These are phyloP conservation scores for Atherix ibis DNA, from an alignment of 2,888 invertebrate genomes.

Conservation along the genomic window DNA sequence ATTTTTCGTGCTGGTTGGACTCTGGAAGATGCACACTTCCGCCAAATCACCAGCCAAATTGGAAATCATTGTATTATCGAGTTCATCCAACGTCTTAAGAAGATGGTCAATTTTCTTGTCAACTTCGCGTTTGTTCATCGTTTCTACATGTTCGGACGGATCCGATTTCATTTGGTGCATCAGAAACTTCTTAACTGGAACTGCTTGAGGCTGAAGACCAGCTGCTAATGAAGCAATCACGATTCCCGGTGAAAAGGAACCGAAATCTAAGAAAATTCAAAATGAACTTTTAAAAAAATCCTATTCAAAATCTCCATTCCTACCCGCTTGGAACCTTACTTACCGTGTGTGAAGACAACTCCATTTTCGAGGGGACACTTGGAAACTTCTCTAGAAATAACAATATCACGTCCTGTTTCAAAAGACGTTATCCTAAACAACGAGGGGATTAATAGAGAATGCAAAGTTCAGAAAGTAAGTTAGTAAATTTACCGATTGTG, in stretches of 20 bases:
- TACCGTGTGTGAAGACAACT: constrained; percentile 37
- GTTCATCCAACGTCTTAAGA: constrained; percentile 8
- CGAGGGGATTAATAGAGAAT: too few relatives aligned
- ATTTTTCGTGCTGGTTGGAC: constrained; percentile 35
- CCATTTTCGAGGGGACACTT: constrained; percentile 50
- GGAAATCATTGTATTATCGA: constrained; percentile 45
- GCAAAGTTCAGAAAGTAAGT: too few relatives aligned
- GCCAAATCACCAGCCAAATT: constrained; percentile 49
- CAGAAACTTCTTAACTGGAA: constrained; percentile 34
- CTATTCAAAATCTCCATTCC: too few relatives aligned
- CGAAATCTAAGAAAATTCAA: constrained; percentile 35
- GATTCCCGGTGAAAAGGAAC: constrained; percentile 41
- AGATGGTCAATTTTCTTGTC: constrained; percentile 9
- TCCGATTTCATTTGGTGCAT: constrained; percentile 3
- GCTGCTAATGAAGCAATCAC: constrained; percentile 44
- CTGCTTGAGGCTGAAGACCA: constrained; percentile 41
- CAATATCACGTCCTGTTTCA: constrained; percentile 4
- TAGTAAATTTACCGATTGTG: too few relatives aligned
- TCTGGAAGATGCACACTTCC: constrained; percentile 49
- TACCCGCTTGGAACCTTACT: neutral
- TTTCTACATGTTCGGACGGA: constrained; percentile 16
- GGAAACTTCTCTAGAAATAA: constrained; percentile 9
- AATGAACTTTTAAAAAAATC: too few relatives aligned
- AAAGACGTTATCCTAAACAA: too few relatives aligned
- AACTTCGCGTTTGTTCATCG: constrained; percentile 19